Evolutionary conservation across 2,888 invertebrate genomes (phyloP).

Genomic region (Auanema sp.): DNA sequence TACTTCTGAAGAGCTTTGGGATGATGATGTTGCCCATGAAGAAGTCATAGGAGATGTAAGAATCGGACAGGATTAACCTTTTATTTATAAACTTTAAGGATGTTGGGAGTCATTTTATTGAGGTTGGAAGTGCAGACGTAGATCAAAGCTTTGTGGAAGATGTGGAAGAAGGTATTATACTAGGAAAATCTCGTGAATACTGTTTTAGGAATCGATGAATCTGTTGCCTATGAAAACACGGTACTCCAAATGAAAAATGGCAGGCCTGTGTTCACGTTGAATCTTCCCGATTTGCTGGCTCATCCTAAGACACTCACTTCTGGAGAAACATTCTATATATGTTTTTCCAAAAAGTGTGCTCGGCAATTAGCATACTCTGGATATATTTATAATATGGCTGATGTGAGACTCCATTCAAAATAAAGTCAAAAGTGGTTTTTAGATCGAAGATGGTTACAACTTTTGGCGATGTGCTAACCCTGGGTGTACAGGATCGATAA

Average conservation of each 20-base stretch:
- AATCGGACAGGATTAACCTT: too few species aligned
- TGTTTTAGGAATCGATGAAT: constrained; percentile 1
- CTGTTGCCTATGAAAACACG: neutral
- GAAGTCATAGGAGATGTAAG: too few species aligned
- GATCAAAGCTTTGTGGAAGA: too few species aligned
- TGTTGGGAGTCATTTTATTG: too few species aligned
- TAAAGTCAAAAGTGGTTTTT: too few species aligned
- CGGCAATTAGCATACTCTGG: constrained; percentile 33
- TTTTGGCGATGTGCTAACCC: constrained; percentile 35
- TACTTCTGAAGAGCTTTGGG: too few species aligned
- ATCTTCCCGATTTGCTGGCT: constrained; percentile 30
- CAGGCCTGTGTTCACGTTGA: constrained; percentile 24
- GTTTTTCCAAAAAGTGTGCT: constrained; percentile 41
- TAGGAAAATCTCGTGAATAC: too few species aligned
- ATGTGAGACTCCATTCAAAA: constrained; percentile 20
- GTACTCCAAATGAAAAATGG: constrained; percentile 12
- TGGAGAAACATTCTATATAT: constrained; percentile 18
- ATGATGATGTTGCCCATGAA: too few species aligned
- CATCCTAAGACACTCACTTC: constrained; percentile 15
- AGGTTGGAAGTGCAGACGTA: too few species aligned
- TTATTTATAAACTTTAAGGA: too few species aligned
- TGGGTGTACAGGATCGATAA: constrained; percentile 30
- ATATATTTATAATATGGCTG: constrained; percentile 33
- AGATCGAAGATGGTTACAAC: constrained; percentile 28
- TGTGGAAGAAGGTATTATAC: too few species aligned